A percentile compares a stretch with the other conserved stretches of the same genome.
Evolutionary conservation across 2,113 vertebrate species (phyloP).

Genomic region (Phyllostomus hastatus): DNA sequence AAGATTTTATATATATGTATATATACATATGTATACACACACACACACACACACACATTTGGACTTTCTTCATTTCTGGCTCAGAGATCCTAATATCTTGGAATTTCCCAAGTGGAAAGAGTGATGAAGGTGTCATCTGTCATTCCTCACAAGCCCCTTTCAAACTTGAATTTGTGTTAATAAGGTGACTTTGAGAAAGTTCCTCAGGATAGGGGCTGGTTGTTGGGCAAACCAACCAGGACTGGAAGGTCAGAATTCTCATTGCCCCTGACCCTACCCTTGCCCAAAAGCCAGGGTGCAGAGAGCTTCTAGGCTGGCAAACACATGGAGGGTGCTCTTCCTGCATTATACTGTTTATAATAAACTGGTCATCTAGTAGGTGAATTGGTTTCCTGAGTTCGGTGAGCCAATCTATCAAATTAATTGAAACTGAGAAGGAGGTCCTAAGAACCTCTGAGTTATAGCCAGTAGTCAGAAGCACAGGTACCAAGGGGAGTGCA

Average conservation of each 20-base stretch:
- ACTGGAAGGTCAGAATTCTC: background rate
- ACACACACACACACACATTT: background rate
- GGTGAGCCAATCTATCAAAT: background rate
- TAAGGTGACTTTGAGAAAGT: background rate
- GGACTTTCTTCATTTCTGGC: background rate
- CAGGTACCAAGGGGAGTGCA: background rate
- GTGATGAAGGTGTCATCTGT: background rate
- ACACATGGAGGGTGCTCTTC: background rate
- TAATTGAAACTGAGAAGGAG: background rate
- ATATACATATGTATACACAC: too few species aligned
- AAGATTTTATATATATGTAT: background rate
- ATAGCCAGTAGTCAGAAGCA: background rate
- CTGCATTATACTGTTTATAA: background rate
- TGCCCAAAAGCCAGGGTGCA: background rate
- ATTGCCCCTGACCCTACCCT: too few species aligned
- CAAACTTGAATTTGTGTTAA: background rate
- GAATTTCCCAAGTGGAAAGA: background rate
- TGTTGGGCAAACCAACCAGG: background rate
- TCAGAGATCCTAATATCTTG: background rate
- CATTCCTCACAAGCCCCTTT: background rate
- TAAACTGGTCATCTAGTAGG: background rate
- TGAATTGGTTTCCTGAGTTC: background rate
- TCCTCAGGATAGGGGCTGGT: background rate
- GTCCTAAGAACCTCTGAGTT: background rate
- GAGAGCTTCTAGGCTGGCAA: background rate